Percentiles rank a stretch among this genome's conserved stretches.
phyloP scores from a whole-genome alignment of 2,113 vertebrate species.

The Mesitornis unicolor region DNA sequence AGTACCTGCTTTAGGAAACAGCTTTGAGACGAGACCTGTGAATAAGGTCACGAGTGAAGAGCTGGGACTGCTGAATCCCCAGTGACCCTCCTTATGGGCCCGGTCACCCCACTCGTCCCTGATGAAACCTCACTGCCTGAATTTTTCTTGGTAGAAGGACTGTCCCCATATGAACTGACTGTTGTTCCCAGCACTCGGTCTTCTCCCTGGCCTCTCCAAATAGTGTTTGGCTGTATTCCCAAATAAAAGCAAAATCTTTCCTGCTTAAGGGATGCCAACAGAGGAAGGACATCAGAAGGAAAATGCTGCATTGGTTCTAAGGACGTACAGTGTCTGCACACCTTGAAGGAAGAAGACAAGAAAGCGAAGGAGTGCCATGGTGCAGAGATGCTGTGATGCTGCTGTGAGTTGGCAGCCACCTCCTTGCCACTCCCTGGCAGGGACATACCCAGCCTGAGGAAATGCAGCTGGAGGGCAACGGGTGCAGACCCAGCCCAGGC shows the following conservation, averaged over 20 bases:
- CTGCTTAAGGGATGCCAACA: not conserved
- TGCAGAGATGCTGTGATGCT: not conserved
- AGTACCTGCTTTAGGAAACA: not conserved
- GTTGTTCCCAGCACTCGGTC: not conserved
- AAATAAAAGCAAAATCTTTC: not conserved
- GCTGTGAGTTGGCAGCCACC: not conserved
- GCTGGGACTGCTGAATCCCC: not conserved
- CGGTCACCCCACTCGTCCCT: not conserved
- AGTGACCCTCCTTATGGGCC: not conserved
- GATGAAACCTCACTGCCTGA: not conserved
- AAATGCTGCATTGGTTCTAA: not conserved
- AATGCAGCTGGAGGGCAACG: fast-evolving
- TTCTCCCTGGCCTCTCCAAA: not conserved
- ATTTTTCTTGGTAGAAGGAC: not conserved
- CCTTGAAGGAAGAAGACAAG: fast-evolving
- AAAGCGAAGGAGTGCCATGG: not conserved
- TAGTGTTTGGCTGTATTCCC: not conserved
- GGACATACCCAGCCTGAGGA: not conserved
- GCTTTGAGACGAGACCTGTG: not conserved
- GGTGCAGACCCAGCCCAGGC: too few relatives aligned
- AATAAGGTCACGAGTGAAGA: not conserved
- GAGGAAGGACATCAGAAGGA: not conserved
- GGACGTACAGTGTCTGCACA: not conserved
- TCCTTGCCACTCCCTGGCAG: not conserved
- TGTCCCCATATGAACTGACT: not conserved